Evolutionary conservation across 2,888 invertebrate genomes (phyloP), one percentile per base, ranked within the genome.

Genomic region (Physocephala rufipes): DNA sequence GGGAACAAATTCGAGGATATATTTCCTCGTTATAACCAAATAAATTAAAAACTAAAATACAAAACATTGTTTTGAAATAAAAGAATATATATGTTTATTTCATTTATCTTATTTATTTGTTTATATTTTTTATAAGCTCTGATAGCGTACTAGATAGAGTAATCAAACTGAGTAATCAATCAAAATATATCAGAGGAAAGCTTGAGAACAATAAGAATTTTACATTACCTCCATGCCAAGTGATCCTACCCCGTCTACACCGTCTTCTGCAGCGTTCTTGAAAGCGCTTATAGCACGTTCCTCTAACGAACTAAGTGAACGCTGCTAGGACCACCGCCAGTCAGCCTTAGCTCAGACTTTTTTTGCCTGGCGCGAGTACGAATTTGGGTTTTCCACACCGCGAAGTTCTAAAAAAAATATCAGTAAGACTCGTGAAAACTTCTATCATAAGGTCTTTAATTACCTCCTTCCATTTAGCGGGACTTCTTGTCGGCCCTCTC

Each of bases 231-330:
- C 19, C 15, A 55, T 26, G 21, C 55, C 55, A 13, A 5, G 21
- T 1, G 55, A 24, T 5, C 5, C 7, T 21, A 19, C 45, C 45
- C 45, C 45, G 9, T 45, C 26, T 55, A 19, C 2, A 26, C 24
- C 5, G 16, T 24, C 19, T 13, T 12, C 55, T 13, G 24, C 55
- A 55, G 55, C 55, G 19, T 51, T 55, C 24, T 13, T 19, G 24
- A 55, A 55, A 7, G 55, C 26, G 26, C 55, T 24, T 55, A 55
- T 24, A 21, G 55, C 55, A 55, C 55, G 55, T 26, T 55, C 55
- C 19, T 55, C 53, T n/a, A n/a, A n/a, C n/a, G n/a, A n/a, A n/a
- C n/a, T n/a, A n/a, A n/a, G 55, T 9, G 21, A n/a, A 12, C 13
- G 51, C n/a, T 51, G 51, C 51, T 19, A 19, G 51, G 51, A 16